Conservation (phyloP, 2,797 vertebrate species). For the Rousettus madagascariensis region DNA sequence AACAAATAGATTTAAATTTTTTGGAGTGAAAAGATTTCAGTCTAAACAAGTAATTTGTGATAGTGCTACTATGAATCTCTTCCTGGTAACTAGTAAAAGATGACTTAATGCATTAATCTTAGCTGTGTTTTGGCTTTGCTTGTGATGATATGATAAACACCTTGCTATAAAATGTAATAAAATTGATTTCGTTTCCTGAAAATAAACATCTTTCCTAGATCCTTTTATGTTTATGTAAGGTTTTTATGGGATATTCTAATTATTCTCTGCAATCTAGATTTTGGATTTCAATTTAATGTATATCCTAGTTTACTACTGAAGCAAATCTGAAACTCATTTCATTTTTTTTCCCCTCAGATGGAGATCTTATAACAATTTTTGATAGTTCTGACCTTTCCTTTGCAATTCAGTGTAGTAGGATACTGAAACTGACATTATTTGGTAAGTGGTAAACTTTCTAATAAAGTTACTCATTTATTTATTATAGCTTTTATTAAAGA, state of each 20-base stretch:
- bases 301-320: conserved; percentile 45
- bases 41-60: conserved; percentile 43
- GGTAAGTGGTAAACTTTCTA: conserved; percentile 88
- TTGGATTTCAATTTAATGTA: conserved; percentile 39
- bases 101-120: conserved; percentile 11
- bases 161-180: neutral
- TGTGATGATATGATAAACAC: neutral
- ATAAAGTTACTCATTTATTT: neutral
- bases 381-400: conserved; percentile 99
- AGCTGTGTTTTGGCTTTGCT: neutral
- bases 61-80: neutral
- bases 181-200: conserved; percentile 21
- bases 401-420: conserved; percentile 99
- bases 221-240: neutral
- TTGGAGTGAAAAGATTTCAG: neutral
- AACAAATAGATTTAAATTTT: conserved; percentile 30
- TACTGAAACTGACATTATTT: conserved; percentile 98
- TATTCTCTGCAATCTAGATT: neutral
- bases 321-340: conserved; percentile 39
- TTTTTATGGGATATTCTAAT: conserved; percentile 42
- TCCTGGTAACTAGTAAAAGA: conserved; percentile 17
- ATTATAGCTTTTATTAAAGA: conserved; percentile 60
- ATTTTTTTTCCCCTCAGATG: conserved; percentile 87
- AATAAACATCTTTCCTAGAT: neutral
- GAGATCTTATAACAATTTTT: conserved; percentile 99